Conservation (phyloP, 2,888 invertebrate genomes). For the Dendrolimus houi region DNA sequence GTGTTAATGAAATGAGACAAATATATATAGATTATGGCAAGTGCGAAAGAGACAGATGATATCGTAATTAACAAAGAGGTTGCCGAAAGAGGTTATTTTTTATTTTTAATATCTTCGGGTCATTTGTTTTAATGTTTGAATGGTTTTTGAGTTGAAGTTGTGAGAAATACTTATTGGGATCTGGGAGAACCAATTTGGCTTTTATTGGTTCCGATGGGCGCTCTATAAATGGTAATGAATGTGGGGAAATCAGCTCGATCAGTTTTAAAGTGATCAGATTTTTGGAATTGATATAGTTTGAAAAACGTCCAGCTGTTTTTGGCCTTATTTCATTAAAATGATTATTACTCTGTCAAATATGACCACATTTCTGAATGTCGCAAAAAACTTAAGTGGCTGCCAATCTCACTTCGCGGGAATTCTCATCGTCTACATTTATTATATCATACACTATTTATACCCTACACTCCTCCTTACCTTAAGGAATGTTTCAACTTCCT, state of each 20-base stretch:
- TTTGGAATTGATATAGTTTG: too few relatives aligned
- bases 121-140: constrained; percentile 52
- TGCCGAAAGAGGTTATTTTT: constrained; percentile 61
- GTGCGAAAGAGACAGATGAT: constrained; percentile 19
- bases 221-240: not conserved
- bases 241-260: not conserved
- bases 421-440: too few relatives aligned
- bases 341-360: too few relatives aligned
- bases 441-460: too few relatives aligned
- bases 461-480: too few relatives aligned
- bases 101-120: constrained; percentile 37
- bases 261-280: not conserved
- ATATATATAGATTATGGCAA: constrained; percentile 9
- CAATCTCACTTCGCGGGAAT: too few relatives aligned
- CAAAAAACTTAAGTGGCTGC: too few relatives aligned
- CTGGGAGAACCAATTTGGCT: constrained; percentile 20
- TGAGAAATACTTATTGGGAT: constrained; percentile 41
- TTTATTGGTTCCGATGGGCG: constrained; percentile 4
- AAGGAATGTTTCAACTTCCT: too few relatives aligned
- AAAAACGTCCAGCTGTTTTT: too few relatives aligned
- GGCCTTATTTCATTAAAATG: too few relatives aligned
- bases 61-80: constrained; percentile 65
- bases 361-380: too few relatives aligned
- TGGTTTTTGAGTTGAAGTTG: constrained; percentile 35
- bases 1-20: constrained; percentile 22